Conservation (phyloP, 2,888 invertebrate species). For the Acholoe squamosa region DNA sequence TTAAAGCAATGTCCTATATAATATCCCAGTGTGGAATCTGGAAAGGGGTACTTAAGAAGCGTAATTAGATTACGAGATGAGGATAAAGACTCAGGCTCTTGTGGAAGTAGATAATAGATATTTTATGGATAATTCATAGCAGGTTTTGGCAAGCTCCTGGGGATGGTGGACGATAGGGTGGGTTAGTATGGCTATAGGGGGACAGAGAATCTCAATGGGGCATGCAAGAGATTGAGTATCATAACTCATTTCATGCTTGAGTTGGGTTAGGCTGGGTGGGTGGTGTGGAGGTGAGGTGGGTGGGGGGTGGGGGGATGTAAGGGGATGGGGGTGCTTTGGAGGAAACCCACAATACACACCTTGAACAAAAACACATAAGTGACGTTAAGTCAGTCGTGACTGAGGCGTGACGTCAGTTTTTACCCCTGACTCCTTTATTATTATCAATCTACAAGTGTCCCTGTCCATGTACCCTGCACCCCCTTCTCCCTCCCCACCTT, state of each 20-base stretch:
- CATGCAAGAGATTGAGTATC: background rate
- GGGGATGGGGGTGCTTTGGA: background rate
- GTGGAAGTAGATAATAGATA: too few relatives aligned
- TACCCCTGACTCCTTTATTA: background rate
- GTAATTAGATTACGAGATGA: too few relatives aligned
- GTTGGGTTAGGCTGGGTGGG: background rate
- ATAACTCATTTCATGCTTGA: conserved; percentile 27
- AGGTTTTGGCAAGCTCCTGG: too few relatives aligned
- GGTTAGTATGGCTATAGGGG: too few relatives aligned
- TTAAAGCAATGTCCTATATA: too few relatives aligned
- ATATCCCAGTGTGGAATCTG: too few relatives aligned
- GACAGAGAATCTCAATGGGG: conserved; percentile 9
- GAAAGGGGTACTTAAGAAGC: too few relatives aligned
- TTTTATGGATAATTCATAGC: too few relatives aligned
- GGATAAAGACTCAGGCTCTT: too few relatives aligned
- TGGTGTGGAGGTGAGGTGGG: background rate
- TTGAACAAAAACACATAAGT: background rate
- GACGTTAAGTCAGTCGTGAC: background rate
- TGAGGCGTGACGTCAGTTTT: conserved; percentile 46
- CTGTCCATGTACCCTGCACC: background rate
- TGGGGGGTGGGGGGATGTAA: background rate
- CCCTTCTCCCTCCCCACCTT: background rate
- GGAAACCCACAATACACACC: background rate
- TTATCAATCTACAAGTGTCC: background rate
- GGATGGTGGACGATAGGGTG: too few relatives aligned